These are phyloP conservation scores for Tachypleus tridentatus DNA, from an alignment of 1,140 invertebrate genomes.

Conservation along the genomic window DNA sequence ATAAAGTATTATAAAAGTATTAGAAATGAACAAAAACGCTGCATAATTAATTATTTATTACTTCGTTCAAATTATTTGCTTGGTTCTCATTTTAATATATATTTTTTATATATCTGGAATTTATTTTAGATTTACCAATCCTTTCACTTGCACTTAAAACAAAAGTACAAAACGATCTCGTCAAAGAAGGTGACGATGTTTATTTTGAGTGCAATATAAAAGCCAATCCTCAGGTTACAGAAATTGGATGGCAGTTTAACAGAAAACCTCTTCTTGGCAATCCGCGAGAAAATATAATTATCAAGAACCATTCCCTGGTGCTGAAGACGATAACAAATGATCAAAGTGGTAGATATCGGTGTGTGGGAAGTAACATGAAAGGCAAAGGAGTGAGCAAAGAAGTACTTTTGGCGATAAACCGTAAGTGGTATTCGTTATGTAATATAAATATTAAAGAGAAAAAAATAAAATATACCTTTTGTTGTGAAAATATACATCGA, in stretches of 20 bases:
- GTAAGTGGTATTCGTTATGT: slow-evolving; percentile 9
- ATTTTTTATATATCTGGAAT: too few species aligned
- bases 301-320: slow-evolving; percentile 15
- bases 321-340: slow-evolving; percentile 15
- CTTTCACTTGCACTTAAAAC: slow-evolving; percentile 56
- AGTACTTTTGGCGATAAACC: slow-evolving; percentile 17
- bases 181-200: slow-evolving; percentile 58
- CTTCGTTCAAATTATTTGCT: too few species aligned
- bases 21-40: too few species aligned
- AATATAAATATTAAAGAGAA: too few species aligned
- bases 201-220: slow-evolving; percentile 80
- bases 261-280: slow-evolving; percentile 28
- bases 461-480: too few species aligned
- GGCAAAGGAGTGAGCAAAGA: slow-evolving; percentile 21
- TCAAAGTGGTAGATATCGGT: slow-evolving; percentile 21
- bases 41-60: too few species aligned
- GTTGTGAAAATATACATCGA: too few species aligned
- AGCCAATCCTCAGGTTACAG: slow-evolving; percentile 66
- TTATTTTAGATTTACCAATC: slow-evolving; percentile 58
- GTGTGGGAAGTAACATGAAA: slow-evolving; percentile 23
- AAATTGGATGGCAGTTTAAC: slow-evolving; percentile 68
- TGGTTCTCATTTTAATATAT: too few species aligned
- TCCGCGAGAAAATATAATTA: slow-evolving; percentile 4
- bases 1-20: too few species aligned
- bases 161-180: slow-evolving; percentile 49